phyloP scores from a whole-genome alignment of 1,140 invertebrate species.

The Caenorhabditis remanei region DNA sequence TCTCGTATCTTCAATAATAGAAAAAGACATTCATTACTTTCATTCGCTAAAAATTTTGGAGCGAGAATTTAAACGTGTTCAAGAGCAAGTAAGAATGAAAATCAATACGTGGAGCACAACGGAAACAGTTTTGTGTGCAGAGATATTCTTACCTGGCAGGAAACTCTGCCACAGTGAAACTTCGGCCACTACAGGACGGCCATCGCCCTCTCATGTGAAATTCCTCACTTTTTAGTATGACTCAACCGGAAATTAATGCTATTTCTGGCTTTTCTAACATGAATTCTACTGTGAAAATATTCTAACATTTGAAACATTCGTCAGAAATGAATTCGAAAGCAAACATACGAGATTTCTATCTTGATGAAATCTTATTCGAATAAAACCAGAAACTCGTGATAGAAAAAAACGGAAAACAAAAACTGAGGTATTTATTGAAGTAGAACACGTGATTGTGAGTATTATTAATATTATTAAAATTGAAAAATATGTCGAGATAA shows the following conservation, averaged over 20 bases:
- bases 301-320: no score
- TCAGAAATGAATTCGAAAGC: neutral
- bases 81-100: neutral
- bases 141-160: neutral
- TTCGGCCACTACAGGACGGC: neutral
- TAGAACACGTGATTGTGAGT: constrained; percentile 32
- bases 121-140: neutral
- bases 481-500: no score
- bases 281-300: neutral
- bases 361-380: no score
- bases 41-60: neutral
- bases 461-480: constrained; percentile 42
- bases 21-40: neutral
- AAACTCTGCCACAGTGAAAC: neutral
- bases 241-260: constrained; percentile 1
- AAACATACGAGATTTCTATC: neutral
- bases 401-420: neutral
- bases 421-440: constrained; percentile 48
- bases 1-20: neutral
- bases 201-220: neutral
- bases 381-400: neutral
- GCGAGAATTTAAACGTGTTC: neutral
- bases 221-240: neutral
- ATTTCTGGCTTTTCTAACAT: neutral
- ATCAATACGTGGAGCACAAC: constrained; percentile 1